Conservation (phyloP, 2,113 vertebrate species). For the Tinamus guttatus region DNA sequence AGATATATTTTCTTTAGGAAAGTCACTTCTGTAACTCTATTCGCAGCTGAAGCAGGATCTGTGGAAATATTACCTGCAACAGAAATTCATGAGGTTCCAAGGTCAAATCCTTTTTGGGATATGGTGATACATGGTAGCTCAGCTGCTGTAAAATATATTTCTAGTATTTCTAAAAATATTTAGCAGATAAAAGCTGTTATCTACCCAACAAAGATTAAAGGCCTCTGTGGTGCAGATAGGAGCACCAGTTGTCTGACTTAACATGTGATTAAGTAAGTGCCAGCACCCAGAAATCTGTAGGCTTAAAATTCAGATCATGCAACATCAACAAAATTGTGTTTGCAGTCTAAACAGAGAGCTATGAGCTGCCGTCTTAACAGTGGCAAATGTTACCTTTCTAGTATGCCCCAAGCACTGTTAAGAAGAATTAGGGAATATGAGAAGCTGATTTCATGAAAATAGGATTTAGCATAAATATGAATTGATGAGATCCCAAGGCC, state of each 20-base stretch:
- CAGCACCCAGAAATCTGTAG: constrained; percentile 30
- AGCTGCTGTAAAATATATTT: not conserved
- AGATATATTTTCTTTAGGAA: constrained; percentile 42
- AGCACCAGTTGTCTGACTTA: constrained; percentile 54
- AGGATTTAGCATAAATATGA: not conserved
- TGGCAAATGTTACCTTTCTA: not conserved
- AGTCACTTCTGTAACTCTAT: not conserved
- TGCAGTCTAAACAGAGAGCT: not conserved
- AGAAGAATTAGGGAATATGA: not conserved
- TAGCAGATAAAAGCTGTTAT: constrained; percentile 53
- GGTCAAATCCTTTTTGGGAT: constrained; percentile 55
- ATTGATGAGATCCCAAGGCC: not conserved
- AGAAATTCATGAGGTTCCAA: constrained; percentile 35
- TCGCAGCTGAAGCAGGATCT: not conserved
- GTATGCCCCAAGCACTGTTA: not conserved
- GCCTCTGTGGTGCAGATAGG: constrained; percentile 48
- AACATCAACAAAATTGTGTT: not conserved
- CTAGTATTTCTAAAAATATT: constrained; percentile 60
- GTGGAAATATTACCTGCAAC: constrained; percentile 16
- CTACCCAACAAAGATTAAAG: constrained; percentile 63
- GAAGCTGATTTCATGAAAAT: constrained; percentile 19
- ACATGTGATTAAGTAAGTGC: constrained; percentile 36
- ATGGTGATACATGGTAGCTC: constrained; percentile 63
- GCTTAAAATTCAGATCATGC: constrained; percentile 30
- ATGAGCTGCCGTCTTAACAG: not conserved